Evolutionary conservation across 2,797 vertebrate genomes (phyloP), one percentile per base, ranked within the genome.

Genomic region (Arrhamphus sclerolepis): DNA sequence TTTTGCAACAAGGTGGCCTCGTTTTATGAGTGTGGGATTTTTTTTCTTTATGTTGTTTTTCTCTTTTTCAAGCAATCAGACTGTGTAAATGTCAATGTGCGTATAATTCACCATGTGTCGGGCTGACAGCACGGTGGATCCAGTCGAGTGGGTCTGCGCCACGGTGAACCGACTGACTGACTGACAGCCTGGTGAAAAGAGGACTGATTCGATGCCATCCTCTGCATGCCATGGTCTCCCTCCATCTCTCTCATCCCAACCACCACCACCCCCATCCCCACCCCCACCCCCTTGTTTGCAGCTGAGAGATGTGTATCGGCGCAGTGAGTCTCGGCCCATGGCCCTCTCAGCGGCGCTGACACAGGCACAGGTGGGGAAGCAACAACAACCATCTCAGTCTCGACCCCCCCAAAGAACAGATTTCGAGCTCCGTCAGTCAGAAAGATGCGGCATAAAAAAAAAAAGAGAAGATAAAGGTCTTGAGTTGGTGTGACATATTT

Each of bases 131-230:
- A 47, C 79, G 41, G 80, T 62, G 77, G 89, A 89, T 88, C 68
- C 90, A 90, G 86, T 83, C 50, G 80, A 89, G 89, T 84, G 88
- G 84, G 73, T 85, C 80, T 67, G 34, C 34, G 14, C 34, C 34
- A 38, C 13, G 34, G 13, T 14, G 6, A 14, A 14, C 13, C 34
- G 34, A 76, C 66, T 72, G 80, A 75, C 75, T 86, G 86, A 87
- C 79, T 82, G 86, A 89, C 86, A 87, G 87, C 69, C 75, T 69
- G 85, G 66, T 87, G 81, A 82, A 79, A 83, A 62, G 69, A 79
- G 52, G 65, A 75, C 71, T 77, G 74, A 84, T 79, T 74, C 70
- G 77, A 87, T 84, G 76, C 78, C 85, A 84, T 81, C 75, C 70
- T 79, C 63, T 75, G 75, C 76, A 81, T 86, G 77, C 76, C 71